phyloP scores from a whole-genome alignment of 2,888 invertebrate species.

The Acrobasis consociella region DNA sequence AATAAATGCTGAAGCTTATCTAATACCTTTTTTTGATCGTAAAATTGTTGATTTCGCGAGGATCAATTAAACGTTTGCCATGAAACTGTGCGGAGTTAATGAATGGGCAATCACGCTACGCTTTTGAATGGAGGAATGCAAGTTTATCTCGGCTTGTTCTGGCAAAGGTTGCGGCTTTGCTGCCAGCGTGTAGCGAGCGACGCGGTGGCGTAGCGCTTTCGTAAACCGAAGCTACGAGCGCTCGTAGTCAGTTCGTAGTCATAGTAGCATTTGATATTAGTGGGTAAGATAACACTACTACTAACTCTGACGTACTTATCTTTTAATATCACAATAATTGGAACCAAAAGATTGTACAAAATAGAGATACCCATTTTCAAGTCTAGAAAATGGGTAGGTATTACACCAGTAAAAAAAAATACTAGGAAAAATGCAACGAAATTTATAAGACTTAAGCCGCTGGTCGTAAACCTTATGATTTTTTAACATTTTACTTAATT shows the following conservation, averaged over 20 bases:
- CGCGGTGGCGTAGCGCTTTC: conserved; percentile 26
- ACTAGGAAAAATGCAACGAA: no score
- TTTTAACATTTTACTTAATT: no score
- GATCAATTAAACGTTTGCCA: conserved; percentile 57
- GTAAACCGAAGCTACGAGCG: neutral
- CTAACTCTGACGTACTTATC: no score
- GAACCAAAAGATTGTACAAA: no score
- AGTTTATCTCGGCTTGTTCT: conserved; percentile 7
- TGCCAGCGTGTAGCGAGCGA: neutral
- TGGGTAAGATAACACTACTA: neutral
- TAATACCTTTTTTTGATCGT: neutral
- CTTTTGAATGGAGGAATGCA: conserved; percentile 29
- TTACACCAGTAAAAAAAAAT: no score
- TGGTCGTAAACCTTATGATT: no score
- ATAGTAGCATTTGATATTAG: neutral
- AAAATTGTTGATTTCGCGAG: conserved; percentile 35
- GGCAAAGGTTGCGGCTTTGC: neutral
- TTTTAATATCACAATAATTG: no score
- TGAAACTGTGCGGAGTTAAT: conserved; percentile 58
- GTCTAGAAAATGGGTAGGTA: no score
- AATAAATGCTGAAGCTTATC: no score
- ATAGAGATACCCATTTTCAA: no score
- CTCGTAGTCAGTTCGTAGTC: conserved; percentile 4
- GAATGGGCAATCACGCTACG: conserved; percentile 59
- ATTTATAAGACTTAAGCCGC: no score